A percentile compares a stretch with the other conserved stretches of the same genome.
phyloP scores from a whole-genome alignment of 2,888 invertebrate genomes.

The Sycophila texana region DNA sequence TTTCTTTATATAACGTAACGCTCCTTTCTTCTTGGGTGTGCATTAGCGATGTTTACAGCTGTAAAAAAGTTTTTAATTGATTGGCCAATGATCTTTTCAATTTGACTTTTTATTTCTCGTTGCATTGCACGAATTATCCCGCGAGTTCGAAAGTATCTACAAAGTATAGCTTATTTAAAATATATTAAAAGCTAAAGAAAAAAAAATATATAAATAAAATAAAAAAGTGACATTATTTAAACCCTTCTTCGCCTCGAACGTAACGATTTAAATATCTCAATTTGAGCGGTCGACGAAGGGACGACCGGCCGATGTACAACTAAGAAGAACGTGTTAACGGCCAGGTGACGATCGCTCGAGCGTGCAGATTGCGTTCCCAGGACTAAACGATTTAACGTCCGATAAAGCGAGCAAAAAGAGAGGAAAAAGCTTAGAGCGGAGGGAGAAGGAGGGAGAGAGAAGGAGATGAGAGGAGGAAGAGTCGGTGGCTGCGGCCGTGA shows the following conservation, averaged over 20 bases:
- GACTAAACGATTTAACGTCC: slow-evolving; percentile 65
- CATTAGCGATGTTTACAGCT: no score
- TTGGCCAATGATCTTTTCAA: no score
- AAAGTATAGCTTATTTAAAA: no score
- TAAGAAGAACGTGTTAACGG: slow-evolving; percentile 31
- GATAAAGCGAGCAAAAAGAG: slow-evolving; percentile 57
- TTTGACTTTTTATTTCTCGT: background rate
- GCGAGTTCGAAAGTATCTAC: no score
- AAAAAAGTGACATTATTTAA: background rate
- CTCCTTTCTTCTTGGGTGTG: no score
- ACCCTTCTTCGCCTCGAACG: background rate
- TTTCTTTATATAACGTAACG: slow-evolving; percentile 3
- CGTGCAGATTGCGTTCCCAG: slow-evolving; percentile 61
- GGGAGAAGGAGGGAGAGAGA: slow-evolving; percentile 41
- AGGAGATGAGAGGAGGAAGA: slow-evolving; percentile 43
- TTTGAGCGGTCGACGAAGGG: background rate
- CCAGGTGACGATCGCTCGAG: slow-evolving; percentile 33
- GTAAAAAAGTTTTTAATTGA: no score
- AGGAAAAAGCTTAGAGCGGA: slow-evolving; percentile 53
- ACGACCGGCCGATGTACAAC: background rate
- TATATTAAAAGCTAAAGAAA: no score
- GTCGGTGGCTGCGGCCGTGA: slow-evolving; percentile 51
- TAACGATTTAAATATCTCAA: slow-evolving; percentile 41
- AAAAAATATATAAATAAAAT: no score
- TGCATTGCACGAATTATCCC: no score